phyloP scores from a whole-genome alignment of 2,113 vertebrate genomes.

The Girardinichthys multiradiatus region DNA sequence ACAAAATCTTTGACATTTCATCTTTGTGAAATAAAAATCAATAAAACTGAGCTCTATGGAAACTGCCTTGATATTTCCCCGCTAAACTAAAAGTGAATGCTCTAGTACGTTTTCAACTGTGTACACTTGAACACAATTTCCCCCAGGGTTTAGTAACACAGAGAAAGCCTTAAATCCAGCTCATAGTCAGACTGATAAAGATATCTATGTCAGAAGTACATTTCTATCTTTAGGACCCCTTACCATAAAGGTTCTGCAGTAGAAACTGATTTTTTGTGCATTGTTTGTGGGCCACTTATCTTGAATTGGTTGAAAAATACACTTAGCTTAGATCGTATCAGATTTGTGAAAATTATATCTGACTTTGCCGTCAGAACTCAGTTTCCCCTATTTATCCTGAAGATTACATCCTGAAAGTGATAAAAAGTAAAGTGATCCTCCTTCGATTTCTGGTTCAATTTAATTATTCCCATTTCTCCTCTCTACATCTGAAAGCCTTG shows the following conservation, averaged over 20 bases:
- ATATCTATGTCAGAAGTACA: conserved; percentile 52
- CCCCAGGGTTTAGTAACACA: conserved; percentile 38
- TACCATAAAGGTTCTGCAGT: conserved; percentile 39
- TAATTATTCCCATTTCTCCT: conserved; percentile 58
- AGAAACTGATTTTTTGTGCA: conserved; percentile 40
- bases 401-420: conserved; percentile 47
- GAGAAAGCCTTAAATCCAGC: conserved; percentile 46
- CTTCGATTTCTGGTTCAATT: conserved; percentile 35
- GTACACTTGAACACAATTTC: conserved; percentile 28
- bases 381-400: conserved; percentile 24
- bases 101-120: conserved; percentile 40
- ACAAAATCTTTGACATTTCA: conserved; percentile 8
- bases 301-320: conserved; percentile 59
- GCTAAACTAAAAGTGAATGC: conserved; percentile 18
- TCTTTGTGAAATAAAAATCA: conserved; percentile 5
- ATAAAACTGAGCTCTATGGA: not conserved
- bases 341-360: conserved; percentile 56
- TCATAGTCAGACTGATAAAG: conserved; percentile 54
- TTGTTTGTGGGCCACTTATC: conserved; percentile 65
- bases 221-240: conserved; percentile 44
- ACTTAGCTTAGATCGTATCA: conserved; percentile 27
- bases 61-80: conserved; percentile 3
- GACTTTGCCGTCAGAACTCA: conserved; percentile 35
- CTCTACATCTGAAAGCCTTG: conserved; percentile 37
- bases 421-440: conserved; percentile 24